Evolutionary conservation across 2,797 vertebrate genomes (phyloP).

Genomic region (Thaleichthys pacificus): DNA sequence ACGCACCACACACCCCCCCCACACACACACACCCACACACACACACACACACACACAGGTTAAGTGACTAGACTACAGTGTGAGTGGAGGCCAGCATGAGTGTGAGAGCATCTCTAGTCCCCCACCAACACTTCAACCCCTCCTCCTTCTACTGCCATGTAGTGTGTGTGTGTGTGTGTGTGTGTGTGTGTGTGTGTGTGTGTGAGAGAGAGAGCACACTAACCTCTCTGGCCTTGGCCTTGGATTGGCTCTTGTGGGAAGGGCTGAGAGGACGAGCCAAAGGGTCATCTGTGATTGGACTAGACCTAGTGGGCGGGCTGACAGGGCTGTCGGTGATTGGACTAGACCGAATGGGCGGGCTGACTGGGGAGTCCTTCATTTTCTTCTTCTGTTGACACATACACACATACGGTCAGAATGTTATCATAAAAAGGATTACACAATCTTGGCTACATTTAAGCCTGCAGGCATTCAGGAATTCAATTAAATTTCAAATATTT

Average conservation of each 20-base stretch:
- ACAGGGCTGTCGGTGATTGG: conserved; percentile 71
- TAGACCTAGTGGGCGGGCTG: conserved; percentile 67
- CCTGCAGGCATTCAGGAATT: too few species aligned
- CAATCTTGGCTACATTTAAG: background rate
- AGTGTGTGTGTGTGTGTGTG: too few species aligned
- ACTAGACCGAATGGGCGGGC: conserved; percentile 68
- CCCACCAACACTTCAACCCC: too few species aligned
- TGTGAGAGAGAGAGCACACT: conserved; percentile 51
- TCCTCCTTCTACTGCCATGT: background rate
- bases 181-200: background rate
- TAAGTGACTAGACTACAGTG: too few species aligned
- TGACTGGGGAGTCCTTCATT: conserved; percentile 79
- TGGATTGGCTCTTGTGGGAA: conserved; percentile 79
- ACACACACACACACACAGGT: conserved; percentile 2
- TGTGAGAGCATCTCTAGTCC: too few species aligned
- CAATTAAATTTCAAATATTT: too few species aligned
- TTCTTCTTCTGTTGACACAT: conserved; percentile 83
- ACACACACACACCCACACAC: conserved; percentile 43
- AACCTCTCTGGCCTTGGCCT: conserved; percentile 86
- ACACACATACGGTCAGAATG: conserved; percentile 12
- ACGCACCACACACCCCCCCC: too few species aligned
- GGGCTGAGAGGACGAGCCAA: conserved; percentile 73
- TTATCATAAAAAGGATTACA: too few species aligned
- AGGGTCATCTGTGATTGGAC: conserved; percentile 75
- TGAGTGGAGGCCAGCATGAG: too few species aligned